These are phyloP conservation scores for Halocynthia aurantium DNA, from an alignment of 23 tunicate species.

Conservation along the genomic window DNA sequence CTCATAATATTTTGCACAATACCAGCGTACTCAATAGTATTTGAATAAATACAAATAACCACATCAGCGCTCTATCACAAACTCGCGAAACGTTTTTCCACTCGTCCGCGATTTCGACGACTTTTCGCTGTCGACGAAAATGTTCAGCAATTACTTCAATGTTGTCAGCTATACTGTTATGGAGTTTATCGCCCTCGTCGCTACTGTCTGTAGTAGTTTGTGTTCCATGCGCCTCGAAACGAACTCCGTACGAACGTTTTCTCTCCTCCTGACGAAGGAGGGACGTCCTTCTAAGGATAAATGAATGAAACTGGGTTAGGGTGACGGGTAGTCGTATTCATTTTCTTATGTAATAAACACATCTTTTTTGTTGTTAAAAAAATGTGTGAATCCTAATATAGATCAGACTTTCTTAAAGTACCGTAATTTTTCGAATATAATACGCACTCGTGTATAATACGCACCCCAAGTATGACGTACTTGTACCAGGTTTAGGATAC, in stretches of 20 bases:
- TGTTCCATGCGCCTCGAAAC: background rate
- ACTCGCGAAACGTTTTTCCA: slow-evolving; percentile 7
- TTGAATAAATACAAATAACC: slow-evolving; percentile 9
- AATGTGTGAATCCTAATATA: background rate
- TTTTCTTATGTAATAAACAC: background rate
- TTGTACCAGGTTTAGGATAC: too few relatives aligned
- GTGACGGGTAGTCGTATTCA: background rate
- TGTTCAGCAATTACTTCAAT: slow-evolving; percentile 6
- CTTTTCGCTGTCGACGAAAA: background rate
- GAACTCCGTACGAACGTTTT: background rate
- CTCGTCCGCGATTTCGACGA: slow-evolving; percentile 7
- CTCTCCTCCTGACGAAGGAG: background rate
- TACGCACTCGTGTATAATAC: too few relatives aligned
- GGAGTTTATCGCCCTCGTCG: background rate
- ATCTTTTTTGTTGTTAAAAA: background rate
- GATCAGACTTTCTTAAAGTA: too few relatives aligned
- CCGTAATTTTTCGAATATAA: too few relatives aligned
- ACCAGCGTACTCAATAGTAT: slow-evolving; percentile 1
- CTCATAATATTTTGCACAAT: slow-evolving; percentile 11
- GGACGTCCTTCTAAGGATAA: background rate
- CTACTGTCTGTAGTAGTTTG: background rate
- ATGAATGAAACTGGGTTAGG: background rate
- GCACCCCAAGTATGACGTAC: too few relatives aligned
- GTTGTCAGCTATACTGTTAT: background rate
- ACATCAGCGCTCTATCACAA: slow-evolving; percentile 7